A percentile compares a stretch with the other conserved stretches of the same genome.
Evolutionary conservation across 1,140 invertebrate species (phyloP).

Genomic region (Xylocopa sonorina): DNA sequence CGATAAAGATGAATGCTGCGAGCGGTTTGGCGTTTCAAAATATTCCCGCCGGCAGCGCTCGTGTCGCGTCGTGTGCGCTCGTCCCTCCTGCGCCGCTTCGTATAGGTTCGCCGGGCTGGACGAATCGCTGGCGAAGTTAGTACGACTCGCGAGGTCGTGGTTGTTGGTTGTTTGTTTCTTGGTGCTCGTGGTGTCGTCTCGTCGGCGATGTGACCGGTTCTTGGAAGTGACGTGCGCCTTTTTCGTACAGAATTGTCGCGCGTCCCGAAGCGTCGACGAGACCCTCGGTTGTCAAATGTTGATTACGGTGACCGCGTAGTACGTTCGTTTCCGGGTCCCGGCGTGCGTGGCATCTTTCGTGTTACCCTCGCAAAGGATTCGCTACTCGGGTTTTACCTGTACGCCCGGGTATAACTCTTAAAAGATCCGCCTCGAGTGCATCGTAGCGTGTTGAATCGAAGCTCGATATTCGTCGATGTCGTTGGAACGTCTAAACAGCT

Average conservation of each 20-base stretch:
- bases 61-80: not conserved
- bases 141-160: slow-evolving; percentile 65
- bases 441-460: not conserved
- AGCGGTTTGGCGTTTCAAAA: not conserved
- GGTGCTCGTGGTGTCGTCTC: slow-evolving; percentile 5
- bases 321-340: not conserved
- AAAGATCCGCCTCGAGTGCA: not conserved
- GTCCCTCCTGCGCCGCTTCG: slow-evolving; percentile 18
- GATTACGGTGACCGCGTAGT: not conserved
- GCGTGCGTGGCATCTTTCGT: not conserved
- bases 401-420: not conserved
- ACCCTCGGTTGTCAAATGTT: slow-evolving; percentile 22
- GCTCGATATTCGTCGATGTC: slow-evolving; percentile 25
- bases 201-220: slow-evolving; percentile 60
- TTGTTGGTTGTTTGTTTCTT: slow-evolving; percentile 39
- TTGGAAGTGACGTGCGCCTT: slow-evolving; percentile 50
- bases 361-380: not conserved
- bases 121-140: slow-evolving; percentile 45
- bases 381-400: not conserved
- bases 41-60: not conserved
- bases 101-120: slow-evolving; percentile 26
- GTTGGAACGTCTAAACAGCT: not conserved
- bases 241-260: slow-evolving; percentile 1
- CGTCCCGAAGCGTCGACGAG: not conserved
- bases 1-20: slow-evolving; percentile 42